Conservation (phyloP, 1,140 invertebrate genomes). For the Trichogramma pretiosum region DNA sequence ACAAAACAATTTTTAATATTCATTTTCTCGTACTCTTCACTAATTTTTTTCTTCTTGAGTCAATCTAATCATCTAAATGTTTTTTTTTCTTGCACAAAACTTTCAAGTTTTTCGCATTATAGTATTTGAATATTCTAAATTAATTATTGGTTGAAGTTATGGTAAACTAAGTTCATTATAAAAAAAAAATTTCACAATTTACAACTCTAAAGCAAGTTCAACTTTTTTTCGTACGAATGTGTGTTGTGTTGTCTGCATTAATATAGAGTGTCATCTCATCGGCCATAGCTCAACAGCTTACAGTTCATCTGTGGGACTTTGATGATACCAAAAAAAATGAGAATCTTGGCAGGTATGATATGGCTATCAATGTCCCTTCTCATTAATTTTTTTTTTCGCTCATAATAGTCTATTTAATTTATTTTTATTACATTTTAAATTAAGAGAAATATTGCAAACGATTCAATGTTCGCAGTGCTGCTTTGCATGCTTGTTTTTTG, state of each 20-base stretch:
- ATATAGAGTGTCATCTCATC: constrained; percentile 51
- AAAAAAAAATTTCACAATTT: too few relatives aligned
- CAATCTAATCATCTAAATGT: too few relatives aligned
- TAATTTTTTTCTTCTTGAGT: neutral
- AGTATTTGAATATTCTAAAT: neutral
- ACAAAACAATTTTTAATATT: neutral
- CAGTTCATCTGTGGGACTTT: constrained; percentile 70
- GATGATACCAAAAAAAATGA: constrained; percentile 81
- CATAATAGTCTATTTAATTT: neutral
- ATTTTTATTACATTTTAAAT: constrained; percentile 5
- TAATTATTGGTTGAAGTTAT: too few relatives aligned
- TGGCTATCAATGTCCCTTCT: too few relatives aligned
- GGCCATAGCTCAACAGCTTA: constrained; percentile 64
- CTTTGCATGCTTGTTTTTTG: too few relatives aligned
- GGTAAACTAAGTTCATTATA: too few relatives aligned
- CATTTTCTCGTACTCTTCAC: neutral
- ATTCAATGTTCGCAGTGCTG: too few relatives aligned
- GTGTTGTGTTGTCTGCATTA: constrained; percentile 44
- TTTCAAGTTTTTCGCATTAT: neutral
- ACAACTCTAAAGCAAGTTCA: too few relatives aligned
- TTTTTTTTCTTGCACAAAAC: neutral
- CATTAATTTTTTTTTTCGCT: constrained; percentile 10
- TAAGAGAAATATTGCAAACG: too few relatives aligned
- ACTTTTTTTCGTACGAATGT: too few relatives aligned
- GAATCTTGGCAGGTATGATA: constrained; percentile 66